Conservation (phyloP, 2,797 vertebrate species). For the Lepilemur ruficaudatus region DNA sequence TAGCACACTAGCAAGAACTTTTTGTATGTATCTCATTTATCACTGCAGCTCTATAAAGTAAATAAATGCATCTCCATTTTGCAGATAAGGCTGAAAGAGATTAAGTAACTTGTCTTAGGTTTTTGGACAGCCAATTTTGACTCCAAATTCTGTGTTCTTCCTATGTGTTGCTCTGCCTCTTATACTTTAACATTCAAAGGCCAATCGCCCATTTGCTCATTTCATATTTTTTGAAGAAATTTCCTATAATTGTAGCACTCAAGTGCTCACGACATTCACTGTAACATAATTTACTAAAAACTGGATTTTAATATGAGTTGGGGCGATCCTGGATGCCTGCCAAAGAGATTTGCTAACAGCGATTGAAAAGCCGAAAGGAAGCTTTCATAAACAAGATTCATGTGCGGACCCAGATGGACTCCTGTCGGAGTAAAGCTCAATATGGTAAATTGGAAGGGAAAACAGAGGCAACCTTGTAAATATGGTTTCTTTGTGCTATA, state of each 20-base stretch:
- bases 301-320: slow-evolving; percentile 19
- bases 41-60: background rate
- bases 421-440: background rate
- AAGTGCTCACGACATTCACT: background rate
- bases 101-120: background rate
- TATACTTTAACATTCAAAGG: slow-evolving; percentile 1
- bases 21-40: background rate
- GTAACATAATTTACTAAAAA: slow-evolving; percentile 11
- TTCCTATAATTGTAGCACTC: background rate
- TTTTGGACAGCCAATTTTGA: background rate
- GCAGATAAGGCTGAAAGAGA: background rate
- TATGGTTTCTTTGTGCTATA: background rate
- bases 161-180: background rate
- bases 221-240: slow-evolving; percentile 12
- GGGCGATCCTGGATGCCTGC: background rate
- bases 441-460: background rate
- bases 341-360: background rate
- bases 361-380: slow-evolving; percentile 17
- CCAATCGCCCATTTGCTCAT: background rate
- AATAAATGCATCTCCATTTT: background rate
- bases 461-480: background rate
- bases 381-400: slow-evolving; percentile 28
- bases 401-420: background rate
- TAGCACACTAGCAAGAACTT: background rate
- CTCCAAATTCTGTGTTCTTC: background rate